Evolutionary conservation across 2,888 invertebrate genomes (phyloP).

Genomic region (Elgonia sp.): DNA sequence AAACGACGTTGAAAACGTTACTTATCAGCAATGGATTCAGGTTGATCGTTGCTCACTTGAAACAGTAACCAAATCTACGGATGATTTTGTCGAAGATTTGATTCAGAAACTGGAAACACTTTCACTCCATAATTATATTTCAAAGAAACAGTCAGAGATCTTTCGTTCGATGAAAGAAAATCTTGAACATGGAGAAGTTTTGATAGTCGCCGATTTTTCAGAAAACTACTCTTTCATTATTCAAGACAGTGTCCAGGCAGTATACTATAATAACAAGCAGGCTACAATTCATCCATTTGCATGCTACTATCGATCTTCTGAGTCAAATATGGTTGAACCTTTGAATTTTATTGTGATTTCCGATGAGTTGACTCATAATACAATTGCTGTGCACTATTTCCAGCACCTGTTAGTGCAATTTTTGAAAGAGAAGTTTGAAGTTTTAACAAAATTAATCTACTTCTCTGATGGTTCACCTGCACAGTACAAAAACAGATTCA

Average conservation of each 20-base stretch:
- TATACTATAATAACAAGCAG: conserved; percentile 72
- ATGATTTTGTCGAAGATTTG: conserved; percentile 69
- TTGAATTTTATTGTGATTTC: conserved; percentile 70
- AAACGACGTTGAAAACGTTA: conserved; percentile 54
- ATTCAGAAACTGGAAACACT: conserved; percentile 56
- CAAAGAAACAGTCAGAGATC: conserved; percentile 66
- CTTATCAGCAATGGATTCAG: conserved; percentile 75
- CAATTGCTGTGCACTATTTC: conserved; percentile 62
- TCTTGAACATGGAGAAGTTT: background rate
- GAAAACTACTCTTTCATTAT: conserved; percentile 70
- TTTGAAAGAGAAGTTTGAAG: conserved; percentile 8
- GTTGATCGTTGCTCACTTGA: conserved; percentile 71
- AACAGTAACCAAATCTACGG: conserved; percentile 63
- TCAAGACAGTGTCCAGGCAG: conserved; percentile 63
- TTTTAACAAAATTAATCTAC: background rate
- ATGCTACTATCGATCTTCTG: background rate
- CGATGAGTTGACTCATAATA: conserved; percentile 66
- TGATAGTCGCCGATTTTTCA: conserved; percentile 54
- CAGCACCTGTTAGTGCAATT: conserved; percentile 32
- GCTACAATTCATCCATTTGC: conserved; percentile 71
- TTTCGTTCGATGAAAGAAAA: background rate
- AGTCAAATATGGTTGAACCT: background rate
- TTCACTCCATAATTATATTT: conserved; percentile 68
- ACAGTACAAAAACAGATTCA: conserved; percentile 2
- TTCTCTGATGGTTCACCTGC: background rate